These are phyloP conservation scores for Alexandromys fortis DNA, from an alignment of 2,113 vertebrate species.

Conservation along the genomic window DNA sequence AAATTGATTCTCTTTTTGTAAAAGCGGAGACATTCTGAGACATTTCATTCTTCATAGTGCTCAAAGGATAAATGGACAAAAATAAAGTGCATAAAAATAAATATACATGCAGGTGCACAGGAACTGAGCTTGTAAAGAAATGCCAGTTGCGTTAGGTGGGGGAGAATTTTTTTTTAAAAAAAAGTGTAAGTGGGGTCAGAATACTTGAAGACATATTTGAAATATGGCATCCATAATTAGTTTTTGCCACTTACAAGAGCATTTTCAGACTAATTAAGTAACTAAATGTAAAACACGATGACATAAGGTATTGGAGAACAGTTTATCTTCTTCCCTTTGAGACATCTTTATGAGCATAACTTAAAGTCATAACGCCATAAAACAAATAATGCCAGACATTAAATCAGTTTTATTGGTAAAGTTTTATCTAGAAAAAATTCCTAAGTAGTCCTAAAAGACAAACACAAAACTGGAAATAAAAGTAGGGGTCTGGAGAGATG, in stretches of 20 bases:
- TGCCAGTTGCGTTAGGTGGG: background rate
- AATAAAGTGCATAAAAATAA: background rate
- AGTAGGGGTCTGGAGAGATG: background rate
- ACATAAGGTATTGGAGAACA: background rate
- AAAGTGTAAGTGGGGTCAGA: background rate
- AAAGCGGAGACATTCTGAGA: background rate
- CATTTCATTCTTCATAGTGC: conserved; percentile 24
- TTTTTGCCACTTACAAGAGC: conserved; percentile 1
- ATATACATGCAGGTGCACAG: background rate
- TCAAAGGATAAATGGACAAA: background rate
- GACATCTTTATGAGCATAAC: conserved; percentile 20
- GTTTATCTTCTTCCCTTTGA: conserved; percentile 25
- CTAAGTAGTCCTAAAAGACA: conserved; percentile 34
- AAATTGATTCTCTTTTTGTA: conserved; percentile 39
- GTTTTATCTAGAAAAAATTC: background rate
- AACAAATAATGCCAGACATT: background rate
- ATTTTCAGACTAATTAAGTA: conserved; percentile 29
- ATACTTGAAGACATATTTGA: background rate
- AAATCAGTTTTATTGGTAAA: conserved; percentile 10
- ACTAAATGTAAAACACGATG: conserved; percentile 10
- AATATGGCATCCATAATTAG: background rate
- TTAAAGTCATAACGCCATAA: conserved; percentile 40
- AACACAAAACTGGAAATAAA: background rate
- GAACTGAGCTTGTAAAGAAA: background rate
- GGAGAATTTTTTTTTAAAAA: background rate